Base-by-base conservation (phyloP, 2,888 invertebrate species). In the Eristalinus aeneus region DNA sequence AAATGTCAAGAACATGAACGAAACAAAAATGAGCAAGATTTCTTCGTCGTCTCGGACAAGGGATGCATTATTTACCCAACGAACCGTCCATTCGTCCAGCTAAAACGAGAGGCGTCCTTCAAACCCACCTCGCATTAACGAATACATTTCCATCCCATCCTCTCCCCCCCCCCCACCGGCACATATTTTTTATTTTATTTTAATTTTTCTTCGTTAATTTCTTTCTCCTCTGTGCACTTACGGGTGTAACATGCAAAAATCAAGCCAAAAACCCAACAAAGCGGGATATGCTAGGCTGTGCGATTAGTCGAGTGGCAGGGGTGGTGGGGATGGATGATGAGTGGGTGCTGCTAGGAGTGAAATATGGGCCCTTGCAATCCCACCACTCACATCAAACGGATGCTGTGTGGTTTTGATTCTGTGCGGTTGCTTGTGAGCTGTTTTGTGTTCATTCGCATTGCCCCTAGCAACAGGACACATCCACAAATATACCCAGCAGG, bases 81-180 rank as follows among this genome's bases (percentile, higher is more conserved):
- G 76, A 72, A 76, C 76, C 81, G 75, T 54, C 67, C 71, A 79
- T 79, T 79, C 74, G 74, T 80, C 82, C 82, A 73, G 77, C 82
- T 74, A 69, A 81, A 72, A 73, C 65, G 46, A n/a, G 39, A 46
- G 16, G 46, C 77, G 76, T 82, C 82, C 77, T 82, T 82, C 77
- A 82, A 77, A 64, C 67, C 69, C 76, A 56, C 67, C 9, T 23
- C 23, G 10, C 71, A 67, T 68, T 68, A 72, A 65, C 71, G 46
- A 67, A 61, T 56, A 53, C 31, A 58, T 60, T 69, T 81, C 64
- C 54, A 46, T 5, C 0, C 46, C 16, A n/a, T 9, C 16, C n/a
- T 3, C 9, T 8, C 46, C 16, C 46, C 6, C 11, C n/a, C 6
- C 5, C 39, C 39, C 39, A 39, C 39, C 39, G 0, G n/a, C 12